Evolutionary conservation across 2,113 vertebrate species (phyloP).

Genomic region (Porphyrio hochstetteri): DNA sequence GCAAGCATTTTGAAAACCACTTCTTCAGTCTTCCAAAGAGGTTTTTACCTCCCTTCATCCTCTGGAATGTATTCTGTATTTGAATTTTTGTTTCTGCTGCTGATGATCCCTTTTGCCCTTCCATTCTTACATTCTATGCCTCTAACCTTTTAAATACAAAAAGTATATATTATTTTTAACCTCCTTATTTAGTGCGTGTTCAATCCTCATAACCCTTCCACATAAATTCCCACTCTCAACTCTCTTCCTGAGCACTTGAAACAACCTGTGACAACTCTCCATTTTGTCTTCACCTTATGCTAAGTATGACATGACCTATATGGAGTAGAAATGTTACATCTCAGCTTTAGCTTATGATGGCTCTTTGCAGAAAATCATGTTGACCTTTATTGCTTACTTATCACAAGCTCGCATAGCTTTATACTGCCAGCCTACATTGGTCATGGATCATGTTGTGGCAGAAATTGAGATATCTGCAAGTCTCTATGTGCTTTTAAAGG

Average conservation of each 20-base stretch:
- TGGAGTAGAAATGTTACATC: not conserved
- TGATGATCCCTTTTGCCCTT: not conserved
- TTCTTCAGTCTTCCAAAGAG: not conserved
- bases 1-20: not conserved
- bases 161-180: not conserved
- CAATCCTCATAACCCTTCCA: not conserved
- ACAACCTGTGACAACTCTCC: not conserved
- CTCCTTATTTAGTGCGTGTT: not conserved
- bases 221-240: not conserved
- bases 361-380: not conserved
- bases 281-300: not conserved
- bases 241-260: not conserved
- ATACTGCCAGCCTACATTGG: not conserved
- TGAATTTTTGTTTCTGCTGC: not conserved
- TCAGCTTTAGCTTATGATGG: not conserved
- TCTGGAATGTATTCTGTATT: not conserved
- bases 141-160: not conserved
- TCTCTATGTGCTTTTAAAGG: not conserved
- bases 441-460: not conserved
- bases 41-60: not conserved
- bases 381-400: not conserved
- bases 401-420: not conserved
- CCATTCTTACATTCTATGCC: not conserved
- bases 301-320: not conserved
- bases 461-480: not conserved